Percentiles rank a stretch among this genome's conserved stretches.
Evolutionary conservation across 2,888 invertebrate species (phyloP).

Genomic region (Synanthedon myopaeformis): DNA sequence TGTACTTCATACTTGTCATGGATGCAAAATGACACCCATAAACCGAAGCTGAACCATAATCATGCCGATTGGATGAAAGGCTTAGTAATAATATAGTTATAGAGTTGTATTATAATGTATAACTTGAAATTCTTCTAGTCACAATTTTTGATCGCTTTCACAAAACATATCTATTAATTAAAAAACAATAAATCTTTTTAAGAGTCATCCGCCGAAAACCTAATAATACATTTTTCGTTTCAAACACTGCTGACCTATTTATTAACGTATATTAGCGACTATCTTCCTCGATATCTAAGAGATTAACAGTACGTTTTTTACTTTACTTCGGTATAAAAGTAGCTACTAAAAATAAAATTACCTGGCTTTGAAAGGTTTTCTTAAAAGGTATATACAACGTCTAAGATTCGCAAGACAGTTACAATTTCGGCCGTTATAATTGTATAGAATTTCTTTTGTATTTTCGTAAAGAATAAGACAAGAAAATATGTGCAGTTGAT

Average conservation of each 20-base stretch:
- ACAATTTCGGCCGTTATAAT: constrained; percentile 70
- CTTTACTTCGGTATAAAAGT: constrained; percentile 25
- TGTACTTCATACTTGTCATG: too few relatives aligned
- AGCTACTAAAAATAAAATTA: constrained; percentile 48
- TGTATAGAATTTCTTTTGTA: constrained; percentile 67
- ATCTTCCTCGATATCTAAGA: constrained; percentile 38
- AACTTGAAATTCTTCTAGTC: constrained; percentile 18
- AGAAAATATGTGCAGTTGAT: constrained; percentile 21
- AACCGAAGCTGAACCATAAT: too few relatives aligned
- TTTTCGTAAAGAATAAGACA: constrained; percentile 28
- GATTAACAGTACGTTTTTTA: constrained; percentile 52
- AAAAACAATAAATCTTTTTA: constrained; percentile 56
- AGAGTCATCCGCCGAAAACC: constrained; percentile 42
- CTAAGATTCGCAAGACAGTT: constrained; percentile 62
- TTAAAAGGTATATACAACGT: constrained; percentile 39
- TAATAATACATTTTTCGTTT: constrained; percentile 46
- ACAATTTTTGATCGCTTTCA: constrained; percentile 11
- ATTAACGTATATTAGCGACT: constrained; percentile 39
- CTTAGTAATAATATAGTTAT: too few relatives aligned
- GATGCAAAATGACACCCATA: too few relatives aligned
- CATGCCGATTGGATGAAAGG: too few relatives aligned
- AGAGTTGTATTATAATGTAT: constrained; percentile 12
- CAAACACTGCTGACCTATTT: constrained; percentile 57
- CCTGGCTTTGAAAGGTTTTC: constrained; percentile 56
- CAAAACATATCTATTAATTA: constrained; percentile 39